Conservation (phyloP, 2,888 invertebrate genomes). For the Patella ulyssiponensis region DNA sequence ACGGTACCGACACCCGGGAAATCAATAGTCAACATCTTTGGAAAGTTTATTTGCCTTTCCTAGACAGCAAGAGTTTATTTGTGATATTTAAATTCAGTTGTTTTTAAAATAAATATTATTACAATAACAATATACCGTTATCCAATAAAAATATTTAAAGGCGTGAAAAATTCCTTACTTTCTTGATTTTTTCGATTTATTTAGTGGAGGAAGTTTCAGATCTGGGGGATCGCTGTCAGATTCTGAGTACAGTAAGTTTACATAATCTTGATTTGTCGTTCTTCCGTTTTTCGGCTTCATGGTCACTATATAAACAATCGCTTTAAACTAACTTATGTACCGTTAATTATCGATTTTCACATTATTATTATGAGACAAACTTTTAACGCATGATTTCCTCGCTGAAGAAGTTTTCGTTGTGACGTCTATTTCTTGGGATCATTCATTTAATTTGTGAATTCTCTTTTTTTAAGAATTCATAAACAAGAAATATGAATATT, state of each 20-base stretch:
- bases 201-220: conserved; percentile 53
- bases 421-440: not conserved
- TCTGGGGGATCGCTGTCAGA: conserved; percentile 53
- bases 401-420: not conserved
- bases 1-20: too few relatives aligned
- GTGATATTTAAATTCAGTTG: too few relatives aligned
- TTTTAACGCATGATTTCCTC: not conserved
- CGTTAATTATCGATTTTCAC: not conserved
- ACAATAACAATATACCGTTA: too few relatives aligned
- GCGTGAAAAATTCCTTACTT: conserved; percentile 37
- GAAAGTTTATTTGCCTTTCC: too few relatives aligned
- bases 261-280: conserved; percentile 32
- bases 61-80: too few relatives aligned
- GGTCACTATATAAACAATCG: conserved; percentile 59
- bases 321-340: conserved; percentile 28
- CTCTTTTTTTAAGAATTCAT: too few relatives aligned
- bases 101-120: too few relatives aligned
- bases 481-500: too few relatives aligned
- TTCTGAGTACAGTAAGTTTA: conserved; percentile 30
- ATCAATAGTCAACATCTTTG: too few relatives aligned
- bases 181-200: conserved; percentile 49
- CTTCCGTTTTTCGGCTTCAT: conserved; percentile 36
- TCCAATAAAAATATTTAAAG: not conserved
- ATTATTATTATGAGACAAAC: too few relatives aligned
- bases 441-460: not conserved